A percentile compares a stretch with the other conserved stretches of the same genome.
These are phyloP conservation scores for Toxotes chatareus DNA, from an alignment of 2,113 vertebrate genomes.

Conservation along the genomic window DNA sequence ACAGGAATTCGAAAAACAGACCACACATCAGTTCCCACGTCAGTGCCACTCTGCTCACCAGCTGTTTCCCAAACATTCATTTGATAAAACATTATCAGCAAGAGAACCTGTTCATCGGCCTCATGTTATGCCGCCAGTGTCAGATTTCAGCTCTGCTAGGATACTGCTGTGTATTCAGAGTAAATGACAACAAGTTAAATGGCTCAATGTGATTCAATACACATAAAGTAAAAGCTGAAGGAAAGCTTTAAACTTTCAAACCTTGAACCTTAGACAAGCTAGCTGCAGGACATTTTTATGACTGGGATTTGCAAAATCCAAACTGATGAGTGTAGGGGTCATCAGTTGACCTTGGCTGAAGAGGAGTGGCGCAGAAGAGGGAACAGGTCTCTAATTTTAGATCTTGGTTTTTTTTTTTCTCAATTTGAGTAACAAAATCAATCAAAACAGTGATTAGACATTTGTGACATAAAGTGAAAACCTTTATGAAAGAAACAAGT, in stretches of 20 bases:
- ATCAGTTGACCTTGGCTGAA: slow-evolving; percentile 4
- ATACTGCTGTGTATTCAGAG: slow-evolving; percentile 16
- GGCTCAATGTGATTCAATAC: neutral
- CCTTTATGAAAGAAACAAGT: neutral
- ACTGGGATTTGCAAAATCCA: neutral
- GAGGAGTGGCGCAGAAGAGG: neutral
- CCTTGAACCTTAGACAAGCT: slow-evolving; percentile 28
- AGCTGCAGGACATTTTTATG: slow-evolving; percentile 15
- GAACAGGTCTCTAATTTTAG: neutral
- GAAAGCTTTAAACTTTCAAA: slow-evolving; percentile 32
- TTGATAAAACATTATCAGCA: neutral
- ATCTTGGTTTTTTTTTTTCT: too few relatives aligned
- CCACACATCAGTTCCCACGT: neutral
- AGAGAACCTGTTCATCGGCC: slow-evolving; percentile 47
- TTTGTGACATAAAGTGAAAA: neutral
- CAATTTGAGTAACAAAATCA: neutral
- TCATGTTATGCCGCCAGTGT: slow-evolving; percentile 20
- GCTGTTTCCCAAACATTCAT: neutral
- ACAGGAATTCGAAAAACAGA: neutral
- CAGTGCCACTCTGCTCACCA: neutral
- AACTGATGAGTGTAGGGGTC: neutral
- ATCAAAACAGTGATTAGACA: neutral
- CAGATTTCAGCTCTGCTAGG: slow-evolving; percentile 56
- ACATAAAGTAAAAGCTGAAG: slow-evolving; percentile 18
- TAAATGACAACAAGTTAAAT: slow-evolving; percentile 11